Percentiles rank a stretch among this genome's conserved stretches.
These are phyloP conservation scores for Sakesphorus luctuosus DNA, from an alignment of 2,113 vertebrate species.

Conservation along the genomic window DNA sequence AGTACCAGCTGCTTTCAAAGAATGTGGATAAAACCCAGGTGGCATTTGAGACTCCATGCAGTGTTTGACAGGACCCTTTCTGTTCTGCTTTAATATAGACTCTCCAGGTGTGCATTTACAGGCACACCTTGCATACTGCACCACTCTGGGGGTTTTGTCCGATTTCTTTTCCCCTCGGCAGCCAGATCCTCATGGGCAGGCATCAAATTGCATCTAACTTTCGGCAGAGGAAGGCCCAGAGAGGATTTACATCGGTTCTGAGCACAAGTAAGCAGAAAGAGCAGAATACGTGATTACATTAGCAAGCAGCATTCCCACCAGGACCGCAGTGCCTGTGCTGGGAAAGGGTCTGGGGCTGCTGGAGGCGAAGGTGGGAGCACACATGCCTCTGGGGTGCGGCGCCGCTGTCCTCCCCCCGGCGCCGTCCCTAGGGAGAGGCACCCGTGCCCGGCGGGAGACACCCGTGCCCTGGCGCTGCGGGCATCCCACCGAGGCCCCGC, in stretches of 20 bases:
- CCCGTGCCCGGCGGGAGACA: neutral
- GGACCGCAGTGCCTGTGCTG: neutral
- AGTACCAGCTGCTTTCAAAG: neutral
- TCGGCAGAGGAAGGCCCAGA: neutral
- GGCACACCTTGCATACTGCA: neutral
- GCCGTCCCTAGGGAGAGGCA: neutral
- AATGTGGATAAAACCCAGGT: neutral
- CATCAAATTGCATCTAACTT: neutral
- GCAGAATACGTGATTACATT: neutral
- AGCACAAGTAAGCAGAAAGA: neutral
- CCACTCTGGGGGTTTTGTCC: accelerated
- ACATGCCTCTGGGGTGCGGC: neutral
- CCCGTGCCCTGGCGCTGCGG: neutral
- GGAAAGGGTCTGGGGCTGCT: neutral
- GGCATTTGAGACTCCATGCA: neutral
- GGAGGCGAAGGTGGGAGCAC: neutral
- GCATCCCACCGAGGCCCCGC: neutral
- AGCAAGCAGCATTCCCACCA: neutral
- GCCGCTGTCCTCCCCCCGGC: neutral
- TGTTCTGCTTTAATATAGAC: neutral
- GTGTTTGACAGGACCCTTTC: neutral
- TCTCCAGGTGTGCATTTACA: neutral
- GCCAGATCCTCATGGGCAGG: neutral
- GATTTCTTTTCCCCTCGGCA: neutral
- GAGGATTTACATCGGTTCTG: neutral